Base-by-base conservation (phyloP, 2,888 invertebrate genomes). In the Ellobium chinense region DNA sequence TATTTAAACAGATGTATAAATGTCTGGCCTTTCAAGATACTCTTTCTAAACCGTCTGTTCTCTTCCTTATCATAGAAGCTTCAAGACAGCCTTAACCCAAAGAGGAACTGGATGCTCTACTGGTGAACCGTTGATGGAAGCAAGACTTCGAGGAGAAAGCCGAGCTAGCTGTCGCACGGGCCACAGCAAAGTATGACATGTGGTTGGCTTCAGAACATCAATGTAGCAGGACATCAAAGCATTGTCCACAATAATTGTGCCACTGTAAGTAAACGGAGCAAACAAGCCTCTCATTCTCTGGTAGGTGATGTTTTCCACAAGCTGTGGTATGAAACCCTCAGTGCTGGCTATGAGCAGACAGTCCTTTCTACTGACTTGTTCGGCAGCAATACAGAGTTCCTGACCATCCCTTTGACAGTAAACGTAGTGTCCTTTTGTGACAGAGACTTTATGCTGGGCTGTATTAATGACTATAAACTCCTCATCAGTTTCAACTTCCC, bases 151-250 rank as follows among this genome's bases (percentile, higher is more conserved):
- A 2, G 80, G 80, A 21, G 80, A 80, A 4, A 68, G 5, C 29
- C 39, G 34, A 34, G 74, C 74, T 68, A 80, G 46, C 46, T 75
- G 74, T 66, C 80, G 65, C 4, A 74, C 62, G 7, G 80, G 80
- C 73, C 69, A 74, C 75, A 80, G 34, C 4, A 66, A 36, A 27
- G 56, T 62, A 62, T 80, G 80, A 60, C 66, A 56, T 2, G 31
- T 34, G 31, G 24, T 24, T 24, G 37, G 60, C 24, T 46, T 7
- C 39, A 75, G 56, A 27, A 75, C 74, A 68, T 69, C 34, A 18
- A 80, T 58, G 56, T 80, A 80, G 36, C 80, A 80, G 14, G 80
- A 80, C 66, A 75, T 68, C 31, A 80, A 36, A 21, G 54, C 46
- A 2, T 63, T 62, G 34, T 80, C 75, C 29, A 80, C 65, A n/a